Conservation (phyloP, 1,140 invertebrate genomes). For the Drosophila watanabei region DNA sequence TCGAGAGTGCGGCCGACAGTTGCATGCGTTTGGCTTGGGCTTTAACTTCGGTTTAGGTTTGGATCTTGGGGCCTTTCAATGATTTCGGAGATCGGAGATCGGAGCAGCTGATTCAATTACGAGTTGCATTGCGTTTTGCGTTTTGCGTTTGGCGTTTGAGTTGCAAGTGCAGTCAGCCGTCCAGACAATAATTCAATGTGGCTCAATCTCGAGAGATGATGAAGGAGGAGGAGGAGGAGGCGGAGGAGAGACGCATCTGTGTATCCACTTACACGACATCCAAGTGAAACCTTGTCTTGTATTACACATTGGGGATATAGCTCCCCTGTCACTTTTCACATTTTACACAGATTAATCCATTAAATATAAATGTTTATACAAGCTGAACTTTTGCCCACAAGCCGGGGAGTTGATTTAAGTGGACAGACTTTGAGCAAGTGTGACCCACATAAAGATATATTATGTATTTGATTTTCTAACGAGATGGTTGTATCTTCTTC, state of each 20-base stretch:
- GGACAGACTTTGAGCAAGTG: conserved; percentile 7
- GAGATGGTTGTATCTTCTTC: background rate
- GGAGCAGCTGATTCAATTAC: conserved; percentile 49
- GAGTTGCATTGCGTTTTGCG: conserved; percentile 2
- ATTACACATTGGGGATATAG: conserved; percentile 24
- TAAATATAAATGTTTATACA: conserved; percentile 28
- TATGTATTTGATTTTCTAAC: background rate
- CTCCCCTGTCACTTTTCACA: conserved; percentile 12
- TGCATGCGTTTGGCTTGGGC: conserved; percentile 42
- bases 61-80: conserved; percentile 14
- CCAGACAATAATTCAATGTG: conserved; percentile 50
- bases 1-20: conserved; percentile 31
- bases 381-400: conserved; percentile 14
- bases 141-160: conserved; percentile 7
- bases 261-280: conserved; percentile 43
- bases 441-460: background rate
- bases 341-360: conserved; percentile 28
- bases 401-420: conserved; percentile 10
- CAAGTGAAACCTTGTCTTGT: conserved; percentile 37
- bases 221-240: too few species aligned
- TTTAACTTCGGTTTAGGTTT: conserved; percentile 4
- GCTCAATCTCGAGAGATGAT: conserved; percentile 25
- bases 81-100: conserved; percentile 25
- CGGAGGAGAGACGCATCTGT: conserved; percentile 19
- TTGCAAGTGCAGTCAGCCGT: conserved; percentile 49